Evolutionary conservation across 2,888 invertebrate species (phyloP).

Genomic region (Xestia rhomboidea): DNA sequence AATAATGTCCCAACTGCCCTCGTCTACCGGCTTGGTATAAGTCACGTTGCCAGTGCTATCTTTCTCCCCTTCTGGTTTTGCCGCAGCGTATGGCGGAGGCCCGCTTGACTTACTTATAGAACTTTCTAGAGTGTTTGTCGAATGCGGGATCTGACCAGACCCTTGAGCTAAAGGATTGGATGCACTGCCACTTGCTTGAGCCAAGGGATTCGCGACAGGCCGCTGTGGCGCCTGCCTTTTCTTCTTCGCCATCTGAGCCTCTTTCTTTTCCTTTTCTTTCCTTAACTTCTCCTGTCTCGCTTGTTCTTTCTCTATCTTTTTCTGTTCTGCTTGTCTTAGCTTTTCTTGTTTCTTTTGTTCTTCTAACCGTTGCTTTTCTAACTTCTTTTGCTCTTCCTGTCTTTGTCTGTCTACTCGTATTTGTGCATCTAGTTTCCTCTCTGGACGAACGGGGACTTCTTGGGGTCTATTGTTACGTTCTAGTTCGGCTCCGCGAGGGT

Average conservation of each 20-base stretch:
- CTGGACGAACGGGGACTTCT: constrained; percentile 31
- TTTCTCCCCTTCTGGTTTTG: constrained; percentile 66
- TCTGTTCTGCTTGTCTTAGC: constrained; percentile 76
- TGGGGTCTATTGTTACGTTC: constrained; percentile 50
- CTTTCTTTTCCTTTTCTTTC: constrained; percentile 65
- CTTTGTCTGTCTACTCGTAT: constrained; percentile 60
- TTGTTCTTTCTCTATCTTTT: constrained; percentile 73
- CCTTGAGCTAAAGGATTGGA: constrained; percentile 53
- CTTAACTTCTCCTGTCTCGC: constrained; percentile 75
- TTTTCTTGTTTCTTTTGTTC: constrained; percentile 81
- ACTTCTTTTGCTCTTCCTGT: constrained; percentile 63
- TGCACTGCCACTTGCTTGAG: constrained; percentile 45
- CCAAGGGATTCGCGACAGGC: constrained; percentile 53
- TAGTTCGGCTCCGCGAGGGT: constrained; percentile 73
- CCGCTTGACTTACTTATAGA: constrained; percentile 84
- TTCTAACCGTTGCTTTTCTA: constrained; percentile 72
- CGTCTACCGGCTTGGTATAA: constrained; percentile 78
- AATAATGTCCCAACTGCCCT: constrained; percentile 89
- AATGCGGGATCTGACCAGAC: constrained; percentile 60
- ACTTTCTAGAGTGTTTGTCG: constrained; percentile 84
- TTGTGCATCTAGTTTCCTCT: constrained; percentile 64
- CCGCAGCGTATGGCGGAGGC: constrained; percentile 81
- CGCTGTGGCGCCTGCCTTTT: constrained; percentile 59
- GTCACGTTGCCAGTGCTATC: constrained; percentile 77
- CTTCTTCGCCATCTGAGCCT: constrained; percentile 44